Percentiles rank a stretch among this genome's conserved stretches.
Conservation (phyloP, 2,797 vertebrate genomes). For the Cirrhinus mrigala region DNA sequence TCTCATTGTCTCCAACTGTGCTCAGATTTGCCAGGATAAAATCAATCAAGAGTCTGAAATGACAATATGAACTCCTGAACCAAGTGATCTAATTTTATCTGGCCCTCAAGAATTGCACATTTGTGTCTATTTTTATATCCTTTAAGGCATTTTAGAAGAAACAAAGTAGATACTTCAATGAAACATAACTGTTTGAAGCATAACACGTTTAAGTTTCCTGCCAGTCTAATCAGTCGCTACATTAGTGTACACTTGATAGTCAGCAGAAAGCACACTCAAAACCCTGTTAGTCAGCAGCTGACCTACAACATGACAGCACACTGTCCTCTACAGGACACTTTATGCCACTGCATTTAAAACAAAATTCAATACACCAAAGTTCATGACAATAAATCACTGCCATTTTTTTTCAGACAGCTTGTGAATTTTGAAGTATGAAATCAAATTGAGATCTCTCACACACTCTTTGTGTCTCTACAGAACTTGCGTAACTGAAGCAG, state of each 20-base stretch:
- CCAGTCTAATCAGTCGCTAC: background rate
- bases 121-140: background rate
- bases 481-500: background rate
- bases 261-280: background rate
- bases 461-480: background rate
- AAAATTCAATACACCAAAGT: background rate
- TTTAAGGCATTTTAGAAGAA: background rate
- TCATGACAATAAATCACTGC: background rate
- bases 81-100: conserved; percentile 28
- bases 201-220: background rate
- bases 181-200: background rate
- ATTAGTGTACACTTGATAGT: too few species aligned
- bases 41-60: background rate
- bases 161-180: background rate
- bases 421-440: background rate
- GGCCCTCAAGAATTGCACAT: too few species aligned
- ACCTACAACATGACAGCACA: conserved; percentile 10
- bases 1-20: background rate
- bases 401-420: background rate
- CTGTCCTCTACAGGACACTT: conserved; percentile 26
- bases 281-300: background rate
- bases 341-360: background rate
- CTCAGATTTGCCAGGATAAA: background rate
- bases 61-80: background rate
- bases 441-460: background rate